Percentiles rank a stretch among this genome's conserved stretches.
These are phyloP conservation scores for Semnornis frantzii DNA, from an alignment of 2,113 vertebrate species.

Conservation along the genomic window DNA sequence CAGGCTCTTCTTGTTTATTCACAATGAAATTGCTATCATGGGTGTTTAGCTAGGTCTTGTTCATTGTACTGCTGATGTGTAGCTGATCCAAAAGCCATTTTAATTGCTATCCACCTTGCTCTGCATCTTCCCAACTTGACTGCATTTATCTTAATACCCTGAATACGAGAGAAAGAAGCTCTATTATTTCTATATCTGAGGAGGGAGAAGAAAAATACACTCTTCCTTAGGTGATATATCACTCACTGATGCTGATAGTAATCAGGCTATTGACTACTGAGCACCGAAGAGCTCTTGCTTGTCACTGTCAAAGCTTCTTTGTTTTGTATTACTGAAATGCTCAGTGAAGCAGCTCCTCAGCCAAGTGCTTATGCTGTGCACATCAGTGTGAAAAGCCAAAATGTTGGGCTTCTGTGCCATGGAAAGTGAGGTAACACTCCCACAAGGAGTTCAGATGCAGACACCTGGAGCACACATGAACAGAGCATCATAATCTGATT, in stretches of 20 bases:
- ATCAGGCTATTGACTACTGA: slow-evolving; percentile 5
- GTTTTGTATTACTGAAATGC: background rate
- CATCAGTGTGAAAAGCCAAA: background rate
- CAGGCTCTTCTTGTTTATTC: background rate
- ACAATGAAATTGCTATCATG: background rate
- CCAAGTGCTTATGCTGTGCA: accelerated
- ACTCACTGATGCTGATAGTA: background rate
- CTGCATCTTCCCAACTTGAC: background rate
- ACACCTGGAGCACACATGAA: background rate
- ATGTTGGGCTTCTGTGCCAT: background rate
- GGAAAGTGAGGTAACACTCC: background rate
- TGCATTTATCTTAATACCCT: background rate
- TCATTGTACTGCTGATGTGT: background rate
- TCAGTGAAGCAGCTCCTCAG: background rate
- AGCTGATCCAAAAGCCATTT: background rate
- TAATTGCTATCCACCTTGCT: background rate
- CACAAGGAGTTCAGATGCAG: background rate
- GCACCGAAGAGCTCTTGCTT: background rate
- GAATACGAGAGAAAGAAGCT: background rate
- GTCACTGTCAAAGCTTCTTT: background rate
- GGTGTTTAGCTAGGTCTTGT: background rate
- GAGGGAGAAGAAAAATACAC: background rate
- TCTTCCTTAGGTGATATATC: background rate
- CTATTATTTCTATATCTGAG: background rate
- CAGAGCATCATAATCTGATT: background rate